Evolutionary conservation across 2,888 invertebrate genomes (phyloP).

Genomic region (Cybosia mesomella): DNA sequence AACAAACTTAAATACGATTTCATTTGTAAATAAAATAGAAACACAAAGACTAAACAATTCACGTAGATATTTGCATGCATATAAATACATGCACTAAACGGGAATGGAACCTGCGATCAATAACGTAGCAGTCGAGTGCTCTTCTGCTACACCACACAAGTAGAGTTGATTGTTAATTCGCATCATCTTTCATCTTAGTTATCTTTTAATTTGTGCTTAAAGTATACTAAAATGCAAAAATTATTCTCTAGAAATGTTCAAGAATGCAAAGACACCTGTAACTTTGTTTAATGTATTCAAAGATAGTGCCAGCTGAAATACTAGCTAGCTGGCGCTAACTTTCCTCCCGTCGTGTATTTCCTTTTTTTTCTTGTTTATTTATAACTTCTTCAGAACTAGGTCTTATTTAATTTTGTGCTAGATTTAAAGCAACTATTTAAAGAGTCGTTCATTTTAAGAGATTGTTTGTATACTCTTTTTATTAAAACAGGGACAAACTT

Average conservation of each 20-base stretch:
- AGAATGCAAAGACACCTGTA: constrained; percentile 41
- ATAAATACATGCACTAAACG: no score
- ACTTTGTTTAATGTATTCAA: constrained; percentile 50
- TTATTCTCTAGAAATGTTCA: constrained; percentile 26
- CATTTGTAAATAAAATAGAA: no score
- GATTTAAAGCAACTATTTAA: constrained; percentile 6
- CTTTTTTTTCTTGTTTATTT: constrained; percentile 29
- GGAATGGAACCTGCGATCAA: no score
- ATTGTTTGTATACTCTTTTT: constrained; percentile 1
- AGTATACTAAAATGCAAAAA: constrained; percentile 33
- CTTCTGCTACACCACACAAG: not conserved
- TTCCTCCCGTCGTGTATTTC: constrained; percentile 30
- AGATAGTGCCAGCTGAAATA: constrained; percentile 43
- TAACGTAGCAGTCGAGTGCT: no score
- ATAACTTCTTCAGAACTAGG: constrained; percentile 32
- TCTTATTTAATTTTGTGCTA: constrained; percentile 27
- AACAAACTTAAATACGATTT: no score
- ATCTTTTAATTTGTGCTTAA: constrained; percentile 11
- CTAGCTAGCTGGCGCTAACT: constrained; percentile 34
- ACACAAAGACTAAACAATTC: no score
- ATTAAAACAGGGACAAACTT: constrained; percentile 67
- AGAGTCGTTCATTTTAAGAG: not conserved
- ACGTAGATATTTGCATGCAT: no score
- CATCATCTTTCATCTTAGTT: not conserved
- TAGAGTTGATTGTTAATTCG: not conserved